Evolutionary conservation across 2,113 vertebrate genomes (phyloP), one percentile per base, ranked within the genome.

Genomic region (Cryptoleucopteryx plumbea): DNA sequence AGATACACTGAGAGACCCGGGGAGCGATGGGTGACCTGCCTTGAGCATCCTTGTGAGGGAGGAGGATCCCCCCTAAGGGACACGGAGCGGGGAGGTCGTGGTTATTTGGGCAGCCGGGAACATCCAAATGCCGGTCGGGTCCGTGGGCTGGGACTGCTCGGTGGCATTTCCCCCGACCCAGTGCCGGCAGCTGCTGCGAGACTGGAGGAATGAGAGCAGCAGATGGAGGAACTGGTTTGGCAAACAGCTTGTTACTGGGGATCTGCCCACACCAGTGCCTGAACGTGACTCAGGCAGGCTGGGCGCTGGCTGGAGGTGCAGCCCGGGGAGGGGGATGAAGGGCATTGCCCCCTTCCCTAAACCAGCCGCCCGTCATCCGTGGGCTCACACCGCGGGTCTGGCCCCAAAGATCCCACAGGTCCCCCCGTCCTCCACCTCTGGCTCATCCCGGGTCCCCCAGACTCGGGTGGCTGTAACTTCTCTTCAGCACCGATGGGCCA

Each of bases 331-430:
- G 42, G 32, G 53, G 11, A 17, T 1, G 20, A 9, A 43, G 73
- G 68, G 48, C 19, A 55, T 11, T 8, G 20, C 36, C 58, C 62
- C 67, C 19, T 29, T 58, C 85, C 81, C 71, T 25, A 16, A 45
- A 2, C 20, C 56, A 22, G 13, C 31, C 1, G 1, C 38, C 27
- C 47, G 3, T 13, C 6, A 0, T 7, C 81, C 0, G 0, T 0
- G 2, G 61, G 62, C 31, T 66, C 59, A 22, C 26, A 3, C 50
- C n/a, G 4, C 0, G 1, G 62, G 16, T 7, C 40, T 3, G 23
- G 3, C 16, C 42, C 70, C 31, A 16, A 3, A 66, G 3, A 31
- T 7, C 48, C 73, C 59, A 1, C 20, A 11, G 23, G 4, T 12
- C 7, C 9, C 78, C 31, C 13, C 5, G 0, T 0, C 1, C 1